Conservation (phyloP, 2,888 invertebrate species). For the Tenodera sinensis region DNA sequence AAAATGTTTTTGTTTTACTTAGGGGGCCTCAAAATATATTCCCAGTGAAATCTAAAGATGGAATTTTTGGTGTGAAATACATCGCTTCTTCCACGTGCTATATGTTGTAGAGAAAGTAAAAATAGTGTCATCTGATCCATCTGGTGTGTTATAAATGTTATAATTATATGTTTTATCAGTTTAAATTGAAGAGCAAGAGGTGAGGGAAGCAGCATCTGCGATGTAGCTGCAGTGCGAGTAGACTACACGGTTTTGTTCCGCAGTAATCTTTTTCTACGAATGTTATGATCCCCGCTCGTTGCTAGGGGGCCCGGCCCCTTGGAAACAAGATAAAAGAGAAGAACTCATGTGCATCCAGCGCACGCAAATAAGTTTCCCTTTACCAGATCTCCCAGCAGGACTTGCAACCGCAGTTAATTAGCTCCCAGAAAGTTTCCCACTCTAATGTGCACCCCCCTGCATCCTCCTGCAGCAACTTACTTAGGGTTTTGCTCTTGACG, state of each 20-base stretch:
- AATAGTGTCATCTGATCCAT: too few species aligned
- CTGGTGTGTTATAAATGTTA: too few species aligned
- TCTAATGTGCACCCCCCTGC: background rate
- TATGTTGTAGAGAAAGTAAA: too few species aligned
- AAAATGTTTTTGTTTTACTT: too few species aligned
- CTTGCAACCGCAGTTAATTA: slow-evolving; percentile 12
- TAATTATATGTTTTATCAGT: too few species aligned
- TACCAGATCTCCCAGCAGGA: background rate
- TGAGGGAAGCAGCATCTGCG: too few species aligned
- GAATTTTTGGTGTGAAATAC: too few species aligned
- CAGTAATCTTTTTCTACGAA: background rate
- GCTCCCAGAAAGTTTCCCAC: slow-evolving; percentile 5
- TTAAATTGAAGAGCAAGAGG: too few species aligned
- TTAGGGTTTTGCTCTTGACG: background rate
- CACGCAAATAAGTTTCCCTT: background rate
- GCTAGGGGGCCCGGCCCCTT: background rate
- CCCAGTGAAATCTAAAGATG: too few species aligned
- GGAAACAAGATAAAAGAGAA: background rate
- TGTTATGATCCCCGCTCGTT: background rate
- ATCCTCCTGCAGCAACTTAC: background rate
- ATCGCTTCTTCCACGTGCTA: too few species aligned
- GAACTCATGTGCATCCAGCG: background rate
- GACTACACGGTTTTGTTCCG: background rate
- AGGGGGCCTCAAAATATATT: too few species aligned
- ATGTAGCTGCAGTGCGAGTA: background rate